Conservation (phyloP, 2,797 vertebrate species). For the Brotula barbata region DNA sequence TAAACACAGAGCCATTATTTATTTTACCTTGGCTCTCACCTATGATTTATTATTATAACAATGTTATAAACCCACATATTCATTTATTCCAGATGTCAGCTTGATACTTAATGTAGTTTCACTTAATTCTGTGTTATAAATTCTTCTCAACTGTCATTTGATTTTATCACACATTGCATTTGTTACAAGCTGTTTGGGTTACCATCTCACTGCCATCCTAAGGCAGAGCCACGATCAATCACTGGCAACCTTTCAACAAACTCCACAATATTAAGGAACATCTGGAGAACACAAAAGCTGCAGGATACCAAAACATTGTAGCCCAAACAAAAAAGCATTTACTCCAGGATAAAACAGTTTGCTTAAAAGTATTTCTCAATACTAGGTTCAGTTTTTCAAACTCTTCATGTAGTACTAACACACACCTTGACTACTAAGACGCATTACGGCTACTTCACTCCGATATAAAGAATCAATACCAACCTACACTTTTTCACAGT, state of each 20-base stretch:
- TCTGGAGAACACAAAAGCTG: slow-evolving; percentile 10
- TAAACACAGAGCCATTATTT: no score
- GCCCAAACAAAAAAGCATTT: slow-evolving; percentile 2
- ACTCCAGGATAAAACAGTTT: not conserved
- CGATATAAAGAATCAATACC: no score
- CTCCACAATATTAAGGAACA: slow-evolving; percentile 1
- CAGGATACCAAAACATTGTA: not conserved
- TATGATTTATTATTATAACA: no score
- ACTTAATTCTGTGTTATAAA: not conserved
- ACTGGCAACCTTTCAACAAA: slow-evolving; percentile 4
- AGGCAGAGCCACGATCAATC: slow-evolving; percentile 14
- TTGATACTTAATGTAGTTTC: not conserved
- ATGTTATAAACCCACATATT: not conserved
- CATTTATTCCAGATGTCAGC: slow-evolving; percentile 11
- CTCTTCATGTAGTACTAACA: no score
- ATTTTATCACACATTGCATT: slow-evolving; percentile 1
- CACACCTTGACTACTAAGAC: no score
- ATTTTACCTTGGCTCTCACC: no score
- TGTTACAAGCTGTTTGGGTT: not conserved
- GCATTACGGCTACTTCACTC: no score
- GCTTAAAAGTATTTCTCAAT: no score
- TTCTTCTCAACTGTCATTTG: not conserved
- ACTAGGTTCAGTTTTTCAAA: no score
- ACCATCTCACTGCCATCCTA: not conserved
- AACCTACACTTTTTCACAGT: no score